Conservation (phyloP, 2,797 vertebrate genomes). For the Poecilia picta region DNA sequence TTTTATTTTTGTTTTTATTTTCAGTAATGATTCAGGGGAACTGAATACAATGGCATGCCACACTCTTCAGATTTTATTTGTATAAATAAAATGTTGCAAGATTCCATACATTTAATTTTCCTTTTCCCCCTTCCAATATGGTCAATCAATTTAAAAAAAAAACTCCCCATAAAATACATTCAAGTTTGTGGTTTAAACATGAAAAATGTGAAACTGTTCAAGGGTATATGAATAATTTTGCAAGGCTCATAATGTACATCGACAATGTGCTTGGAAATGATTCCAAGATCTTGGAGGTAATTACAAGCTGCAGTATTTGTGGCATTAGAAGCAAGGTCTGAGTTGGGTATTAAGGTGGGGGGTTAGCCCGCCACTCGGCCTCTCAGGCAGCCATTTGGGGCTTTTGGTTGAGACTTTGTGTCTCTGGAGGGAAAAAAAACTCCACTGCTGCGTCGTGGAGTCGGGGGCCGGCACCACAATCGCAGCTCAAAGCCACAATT, state of each 20-base stretch:
- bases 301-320: slow-evolving; percentile 53
- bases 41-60: neutral
- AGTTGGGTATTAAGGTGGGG: slow-evolving; percentile 52
- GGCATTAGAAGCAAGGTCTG: slow-evolving; percentile 55
- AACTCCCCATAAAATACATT: neutral
- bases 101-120: neutral
- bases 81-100: neutral
- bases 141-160: neutral
- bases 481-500: slow-evolving; percentile 65
- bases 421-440: slow-evolving; percentile 67
- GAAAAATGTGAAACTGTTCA: neutral
- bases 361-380: slow-evolving; percentile 29
- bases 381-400: slow-evolving; percentile 60
- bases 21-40: neutral
- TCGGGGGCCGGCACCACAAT: slow-evolving; percentile 52
- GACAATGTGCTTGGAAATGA: slow-evolving; percentile 37
- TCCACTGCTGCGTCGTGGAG: slow-evolving; percentile 37
- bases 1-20: neutral
- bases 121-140: neutral
- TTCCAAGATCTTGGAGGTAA: slow-evolving; percentile 43
- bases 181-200: neutral
- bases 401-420: slow-evolving; percentile 77
- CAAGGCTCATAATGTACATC: slow-evolving; percentile 17
- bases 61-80: neutral
- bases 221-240: neutral